Evolutionary conservation across 2,113 vertebrate species (phyloP).

Genomic region (Lagenorhynchus albirostris): DNA sequence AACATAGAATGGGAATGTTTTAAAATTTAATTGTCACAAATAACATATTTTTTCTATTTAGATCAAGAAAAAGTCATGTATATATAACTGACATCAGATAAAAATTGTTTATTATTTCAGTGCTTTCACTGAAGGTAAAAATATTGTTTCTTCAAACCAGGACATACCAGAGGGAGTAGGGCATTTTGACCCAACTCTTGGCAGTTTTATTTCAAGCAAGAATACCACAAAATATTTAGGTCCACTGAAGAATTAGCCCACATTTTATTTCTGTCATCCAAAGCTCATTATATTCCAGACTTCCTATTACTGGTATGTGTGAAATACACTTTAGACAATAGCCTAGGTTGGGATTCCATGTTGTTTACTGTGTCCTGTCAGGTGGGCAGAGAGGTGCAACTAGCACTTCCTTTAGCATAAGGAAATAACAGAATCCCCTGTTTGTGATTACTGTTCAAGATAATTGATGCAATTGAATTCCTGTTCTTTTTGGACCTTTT

Average conservation of each 20-base stretch:
- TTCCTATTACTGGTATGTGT: neutral
- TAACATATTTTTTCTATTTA: neutral
- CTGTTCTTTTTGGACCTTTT: neutral
- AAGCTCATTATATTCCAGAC: neutral
- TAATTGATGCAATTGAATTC: neutral
- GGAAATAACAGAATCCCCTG: neutral
- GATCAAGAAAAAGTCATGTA: neutral
- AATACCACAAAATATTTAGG: slow-evolving; percentile 34
- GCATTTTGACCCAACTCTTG: slow-evolving; percentile 41
- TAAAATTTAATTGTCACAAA: neutral
- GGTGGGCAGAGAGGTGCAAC: neutral
- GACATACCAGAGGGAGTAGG: neutral
- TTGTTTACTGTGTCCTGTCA: neutral
- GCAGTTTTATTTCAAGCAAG: slow-evolving; percentile 13
- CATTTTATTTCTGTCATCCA: slow-evolving; percentile 46
- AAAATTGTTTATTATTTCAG: slow-evolving; percentile 3
- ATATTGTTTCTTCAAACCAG: slow-evolving; percentile 43
- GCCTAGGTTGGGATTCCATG: neutral
- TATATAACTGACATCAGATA: neutral
- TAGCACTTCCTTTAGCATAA: neutral
- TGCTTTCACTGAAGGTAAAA: slow-evolving; percentile 8
- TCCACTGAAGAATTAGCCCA: neutral
- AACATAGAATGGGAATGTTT: neutral
- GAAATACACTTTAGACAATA: neutral
- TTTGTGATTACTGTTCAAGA: neutral